Percentiles rank a stretch among this genome's conserved stretches.
phyloP scores from a whole-genome alignment of 1,140 invertebrate species.

The Xylocopa sonorina region DNA sequence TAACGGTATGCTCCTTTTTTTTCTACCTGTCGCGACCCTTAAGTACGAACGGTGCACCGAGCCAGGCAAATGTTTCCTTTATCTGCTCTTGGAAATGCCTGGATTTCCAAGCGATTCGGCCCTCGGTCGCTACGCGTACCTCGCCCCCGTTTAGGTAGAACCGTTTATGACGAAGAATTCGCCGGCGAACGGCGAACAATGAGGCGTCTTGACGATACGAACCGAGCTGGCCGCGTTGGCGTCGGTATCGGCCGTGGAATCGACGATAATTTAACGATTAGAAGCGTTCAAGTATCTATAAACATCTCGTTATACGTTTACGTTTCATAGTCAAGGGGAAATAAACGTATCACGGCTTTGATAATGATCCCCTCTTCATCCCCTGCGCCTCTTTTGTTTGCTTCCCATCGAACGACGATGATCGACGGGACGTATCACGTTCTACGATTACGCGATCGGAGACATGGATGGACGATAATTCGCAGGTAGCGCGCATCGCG shows the following conservation, averaged over 20 bases:
- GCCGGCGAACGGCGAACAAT: not conserved
- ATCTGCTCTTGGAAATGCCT: constrained; percentile 10
- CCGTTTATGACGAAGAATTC: not conserved
- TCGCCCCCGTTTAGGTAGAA: too few relatives aligned
- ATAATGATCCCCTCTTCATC: constrained; percentile 25
- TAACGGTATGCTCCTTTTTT: constrained; percentile 32
- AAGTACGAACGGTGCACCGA: not conserved
- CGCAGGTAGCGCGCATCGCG: not conserved
- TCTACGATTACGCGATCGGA: constrained; percentile 53
- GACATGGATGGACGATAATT: constrained; percentile 45
- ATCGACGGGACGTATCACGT: constrained; percentile 38
- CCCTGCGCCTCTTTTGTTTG: not conserved
- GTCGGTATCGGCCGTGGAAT: not conserved
- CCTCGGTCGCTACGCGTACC: not conserved
- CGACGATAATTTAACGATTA: constrained; percentile 37
- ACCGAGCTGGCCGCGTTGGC: not conserved
- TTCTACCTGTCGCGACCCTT: constrained; percentile 44
- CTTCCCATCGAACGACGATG: not conserved
- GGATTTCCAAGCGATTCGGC: not conserved
- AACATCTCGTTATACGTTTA: constrained; percentile 23
- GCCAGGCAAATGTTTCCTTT: constrained; percentile 5
- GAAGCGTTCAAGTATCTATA: not conserved
- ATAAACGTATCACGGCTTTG: constrained; percentile 6
- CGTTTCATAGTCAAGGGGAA: constrained; percentile 20
- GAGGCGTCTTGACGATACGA: not conserved